These are phyloP conservation scores for Cromileptes altivelis DNA, from an alignment of 2,113 vertebrate genomes.

Conservation along the genomic window DNA sequence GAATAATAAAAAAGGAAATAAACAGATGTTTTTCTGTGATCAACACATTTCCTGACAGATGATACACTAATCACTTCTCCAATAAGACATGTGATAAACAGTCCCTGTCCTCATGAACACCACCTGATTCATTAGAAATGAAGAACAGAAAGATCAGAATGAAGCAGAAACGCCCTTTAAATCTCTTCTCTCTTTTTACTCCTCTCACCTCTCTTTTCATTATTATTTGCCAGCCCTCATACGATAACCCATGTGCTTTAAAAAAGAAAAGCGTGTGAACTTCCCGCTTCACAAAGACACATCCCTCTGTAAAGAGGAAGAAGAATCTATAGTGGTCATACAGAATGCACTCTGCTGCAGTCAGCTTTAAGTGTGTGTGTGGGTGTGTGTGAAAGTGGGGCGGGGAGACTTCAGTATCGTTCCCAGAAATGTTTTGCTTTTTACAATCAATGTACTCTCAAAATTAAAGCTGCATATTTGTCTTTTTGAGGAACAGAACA, in stretches of 20 bases:
- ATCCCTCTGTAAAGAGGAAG: neutral
- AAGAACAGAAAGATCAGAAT: neutral
- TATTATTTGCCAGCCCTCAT: neutral
- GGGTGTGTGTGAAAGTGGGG: neutral
- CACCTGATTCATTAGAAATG: neutral
- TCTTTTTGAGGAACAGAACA: no score
- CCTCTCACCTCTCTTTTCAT: neutral
- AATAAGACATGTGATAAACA: neutral
- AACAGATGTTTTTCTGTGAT: neutral
- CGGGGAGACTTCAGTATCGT: no score
- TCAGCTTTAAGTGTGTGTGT: neutral
- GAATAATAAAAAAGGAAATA: neutral
- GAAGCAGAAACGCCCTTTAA: neutral
- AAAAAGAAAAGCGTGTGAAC: neutral
- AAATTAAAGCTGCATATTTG: no score
- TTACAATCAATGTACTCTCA: no score
- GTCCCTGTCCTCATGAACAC: neutral
- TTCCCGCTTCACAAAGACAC: constrained; percentile 16
- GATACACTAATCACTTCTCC: neutral
- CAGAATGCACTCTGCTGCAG: neutral
- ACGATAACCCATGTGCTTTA: neutral
- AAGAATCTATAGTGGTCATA: neutral
- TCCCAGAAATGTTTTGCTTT: no score
- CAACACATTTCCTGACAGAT: neutral
- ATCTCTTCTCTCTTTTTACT: neutral